phyloP scores from a whole-genome alignment of 64 coral and sea anemone species.

The Pocillopora verrucosa region DNA sequence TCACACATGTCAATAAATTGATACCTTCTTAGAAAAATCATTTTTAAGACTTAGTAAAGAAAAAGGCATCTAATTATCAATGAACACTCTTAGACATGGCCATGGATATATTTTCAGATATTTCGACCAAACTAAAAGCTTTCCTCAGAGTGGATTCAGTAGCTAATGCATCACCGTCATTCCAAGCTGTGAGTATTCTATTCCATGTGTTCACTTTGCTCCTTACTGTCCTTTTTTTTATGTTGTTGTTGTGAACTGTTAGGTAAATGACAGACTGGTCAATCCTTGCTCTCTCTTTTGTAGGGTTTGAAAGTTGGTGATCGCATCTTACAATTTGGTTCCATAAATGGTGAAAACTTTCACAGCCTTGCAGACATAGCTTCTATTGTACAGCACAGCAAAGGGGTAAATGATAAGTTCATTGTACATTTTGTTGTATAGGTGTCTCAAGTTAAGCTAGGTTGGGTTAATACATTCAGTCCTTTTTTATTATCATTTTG shows the following conservation, averaged over 20 bases:
- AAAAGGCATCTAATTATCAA: no score
- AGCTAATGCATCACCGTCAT: constrained; percentile 76
- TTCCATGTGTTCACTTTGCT: background rate
- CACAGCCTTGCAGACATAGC: constrained; percentile 70
- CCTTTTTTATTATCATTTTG: no score
- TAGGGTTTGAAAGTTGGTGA: constrained; percentile 88
- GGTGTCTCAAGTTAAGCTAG: no score
- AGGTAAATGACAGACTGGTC: background rate
- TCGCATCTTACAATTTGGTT: constrained; percentile 90
- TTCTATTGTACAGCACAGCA: constrained; percentile 84
- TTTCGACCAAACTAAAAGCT: constrained; percentile 17
- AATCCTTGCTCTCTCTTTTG: background rate
- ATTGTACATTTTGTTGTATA: background rate
- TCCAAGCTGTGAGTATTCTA: constrained; percentile 67
- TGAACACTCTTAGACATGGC: no score
- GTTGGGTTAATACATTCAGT: no score
- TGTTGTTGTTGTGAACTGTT: background rate
- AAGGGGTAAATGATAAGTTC: constrained; percentile 64
- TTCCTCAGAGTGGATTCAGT: constrained; percentile 87
- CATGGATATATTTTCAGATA: background rate
- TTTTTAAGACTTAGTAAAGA: no score
- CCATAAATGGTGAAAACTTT: constrained; percentile 79
- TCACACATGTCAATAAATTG: no score
- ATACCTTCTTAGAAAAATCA: no score
- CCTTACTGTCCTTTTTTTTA: no score